A percentile compares a stretch with the other conserved stretches of the same genome.
Conservation (phyloP, 2,113 vertebrate genomes). For the Cebidichthys violaceus region DNA sequence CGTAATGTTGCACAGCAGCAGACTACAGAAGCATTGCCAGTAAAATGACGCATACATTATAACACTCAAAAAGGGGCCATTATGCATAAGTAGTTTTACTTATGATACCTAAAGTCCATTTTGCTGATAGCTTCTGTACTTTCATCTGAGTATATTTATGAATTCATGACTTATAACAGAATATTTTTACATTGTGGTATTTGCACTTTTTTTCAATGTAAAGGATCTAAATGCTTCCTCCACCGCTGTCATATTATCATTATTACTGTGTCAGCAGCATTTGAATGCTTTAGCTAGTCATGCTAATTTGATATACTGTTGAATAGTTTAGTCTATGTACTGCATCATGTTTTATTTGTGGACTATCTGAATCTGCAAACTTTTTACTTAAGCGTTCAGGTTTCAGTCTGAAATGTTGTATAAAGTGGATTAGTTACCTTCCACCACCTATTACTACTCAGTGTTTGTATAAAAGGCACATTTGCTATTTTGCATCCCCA, state of each 20-base stretch:
- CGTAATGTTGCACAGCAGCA: background rate
- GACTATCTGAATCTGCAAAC: background rate
- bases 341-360: background rate
- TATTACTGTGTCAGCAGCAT: background rate
- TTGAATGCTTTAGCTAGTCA: background rate
- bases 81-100: background rate
- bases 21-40: background rate
- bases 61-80: too few species aligned
- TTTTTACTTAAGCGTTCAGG: background rate
- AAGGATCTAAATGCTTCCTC: background rate
- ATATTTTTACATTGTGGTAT: background rate
- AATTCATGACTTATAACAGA: background rate
- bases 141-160: background rate
- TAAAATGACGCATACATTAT: background rate
- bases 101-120: background rate
- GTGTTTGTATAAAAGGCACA: constrained; percentile 17
- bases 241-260: background rate
- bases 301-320: background rate
- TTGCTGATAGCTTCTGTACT: background rate
- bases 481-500: constrained; percentile 3
- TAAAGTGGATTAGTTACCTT: background rate
- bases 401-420: background rate
- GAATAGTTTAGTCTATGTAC: background rate
- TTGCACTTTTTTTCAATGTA: background rate
- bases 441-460: background rate